Evolutionary conservation across 2,888 invertebrate species (phyloP), one percentile per base, ranked within the genome.

Genomic region (Drosophila differens): DNA sequence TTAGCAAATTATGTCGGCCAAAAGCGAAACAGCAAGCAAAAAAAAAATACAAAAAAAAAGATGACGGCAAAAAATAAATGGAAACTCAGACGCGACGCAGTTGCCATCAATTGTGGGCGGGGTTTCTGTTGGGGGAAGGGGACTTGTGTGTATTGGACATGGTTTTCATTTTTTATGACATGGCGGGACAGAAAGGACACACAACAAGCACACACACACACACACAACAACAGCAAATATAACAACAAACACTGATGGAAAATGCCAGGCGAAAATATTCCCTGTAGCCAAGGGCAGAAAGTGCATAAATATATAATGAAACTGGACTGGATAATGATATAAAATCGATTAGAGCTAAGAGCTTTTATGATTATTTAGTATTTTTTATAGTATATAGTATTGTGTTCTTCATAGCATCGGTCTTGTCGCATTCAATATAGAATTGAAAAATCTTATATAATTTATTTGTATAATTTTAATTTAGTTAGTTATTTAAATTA

Each of bases 1-100:
- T 87, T 87, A 85, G 86, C 91, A 87, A 87, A 87, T 87, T 91
- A 87, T 87, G 91, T 91, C 90, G 89, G 89, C 86, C 91, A 89
- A 91, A 85, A 57, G 64, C 59, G 52, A 65, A 30, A 35, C 64
- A 74, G 55, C 62, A 53, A 57, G 58, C 64, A 61, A 41, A 16
- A 28, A 61, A 49, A 54, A 54, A 57, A 52, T 12, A 61, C 63
- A 53, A 69, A 62, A 68, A 58, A 58, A 58, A 67, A 68, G 9
- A 35, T 30, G 54, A 72, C 47, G 69, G 68, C 69, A 65, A 83
- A 80, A 71, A 76, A 83, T 89, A 85, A 89, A 90, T 85, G 91
- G 89, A 86, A 86, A 81, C 81, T 74, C 90, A 85, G 85, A 91
- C 85, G 88, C 90, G 90, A 74, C 85, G 80, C 91, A 82, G 90